Evolutionary conservation across 2,888 invertebrate genomes (phyloP).

Genomic region (Nomada flava): DNA sequence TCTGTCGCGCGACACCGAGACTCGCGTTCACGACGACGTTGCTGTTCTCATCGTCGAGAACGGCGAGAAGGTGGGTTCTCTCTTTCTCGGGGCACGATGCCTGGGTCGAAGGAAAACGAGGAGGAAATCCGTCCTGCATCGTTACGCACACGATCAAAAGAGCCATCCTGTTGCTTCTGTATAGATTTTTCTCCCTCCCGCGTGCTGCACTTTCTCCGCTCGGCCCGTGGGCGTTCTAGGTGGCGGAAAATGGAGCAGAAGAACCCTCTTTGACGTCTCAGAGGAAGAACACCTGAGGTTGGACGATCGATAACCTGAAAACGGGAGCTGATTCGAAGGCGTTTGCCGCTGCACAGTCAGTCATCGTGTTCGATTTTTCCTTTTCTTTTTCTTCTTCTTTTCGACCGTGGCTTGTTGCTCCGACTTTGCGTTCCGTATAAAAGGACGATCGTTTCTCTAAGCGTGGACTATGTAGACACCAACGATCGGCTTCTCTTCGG

Average conservation of each 20-base stretch:
- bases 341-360: neutral
- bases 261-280: constrained; percentile 16
- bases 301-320: constrained; percentile 41
- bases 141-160: neutral
- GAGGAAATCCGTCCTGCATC: neutral
- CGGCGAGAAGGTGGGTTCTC: neutral
- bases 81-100: neutral
- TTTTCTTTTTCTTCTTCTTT: neutral
- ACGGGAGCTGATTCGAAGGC: constrained; percentile 16
- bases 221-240: constrained; percentile 16
- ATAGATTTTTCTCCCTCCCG: constrained; percentile 25
- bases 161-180: constrained; percentile 19
- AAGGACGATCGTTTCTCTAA: constrained; percentile 47
- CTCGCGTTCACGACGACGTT: constrained; percentile 21
- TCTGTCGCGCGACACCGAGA: constrained; percentile 66
- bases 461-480: constrained; percentile 67
- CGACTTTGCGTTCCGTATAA: neutral
- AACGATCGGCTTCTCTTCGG: constrained; percentile 74
- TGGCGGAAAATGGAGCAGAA: constrained; percentile 32
- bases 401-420: neutral
- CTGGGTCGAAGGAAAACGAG: neutral
- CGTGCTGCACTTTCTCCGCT: constrained; percentile 14
- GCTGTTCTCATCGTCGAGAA: neutral
- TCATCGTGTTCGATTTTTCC: neutral
- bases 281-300: constrained; percentile 22